Conservation (phyloP, 2,797 vertebrate genomes). For the Xenentodon cancila region DNA sequence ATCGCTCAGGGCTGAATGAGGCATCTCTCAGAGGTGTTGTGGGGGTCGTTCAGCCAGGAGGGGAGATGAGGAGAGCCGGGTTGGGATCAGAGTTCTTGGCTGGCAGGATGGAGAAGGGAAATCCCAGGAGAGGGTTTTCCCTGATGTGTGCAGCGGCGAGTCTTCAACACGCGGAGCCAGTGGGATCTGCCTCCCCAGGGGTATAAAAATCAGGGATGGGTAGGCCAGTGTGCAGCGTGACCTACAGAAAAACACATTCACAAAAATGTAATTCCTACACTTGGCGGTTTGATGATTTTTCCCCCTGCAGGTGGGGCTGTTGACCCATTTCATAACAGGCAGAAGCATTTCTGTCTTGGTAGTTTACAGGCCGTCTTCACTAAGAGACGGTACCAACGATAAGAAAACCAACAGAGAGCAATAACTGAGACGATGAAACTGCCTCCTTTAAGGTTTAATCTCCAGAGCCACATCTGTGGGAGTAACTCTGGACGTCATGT, state of each 20-base stretch:
- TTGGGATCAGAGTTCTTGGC: slow-evolving; percentile 26
- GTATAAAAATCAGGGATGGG: slow-evolving; percentile 96
- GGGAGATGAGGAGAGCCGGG: slow-evolving; percentile 12
- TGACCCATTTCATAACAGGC: slow-evolving; percentile 12
- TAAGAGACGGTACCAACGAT: slow-evolving; percentile 24
- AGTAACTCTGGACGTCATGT: neutral
- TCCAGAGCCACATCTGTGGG: no score
- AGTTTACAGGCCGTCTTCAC: slow-evolving; percentile 9
- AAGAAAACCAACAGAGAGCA: no score
- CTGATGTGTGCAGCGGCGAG: neutral
- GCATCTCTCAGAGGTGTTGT: slow-evolving; percentile 22
- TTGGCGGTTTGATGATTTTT: neutral
- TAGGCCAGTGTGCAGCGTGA: slow-evolving; percentile 95
- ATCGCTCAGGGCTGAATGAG: slow-evolving; percentile 57
- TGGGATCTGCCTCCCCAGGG: slow-evolving; percentile 79
- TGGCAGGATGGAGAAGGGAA: slow-evolving; percentile 31
- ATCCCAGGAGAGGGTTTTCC: slow-evolving; percentile 9
- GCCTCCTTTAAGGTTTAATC: slow-evolving; percentile 35
- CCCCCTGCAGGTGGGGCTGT: slow-evolving; percentile 58
- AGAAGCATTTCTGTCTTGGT: slow-evolving; percentile 6
- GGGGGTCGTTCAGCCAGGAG: slow-evolving; percentile 26
- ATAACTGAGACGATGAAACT: slow-evolving; percentile 1
- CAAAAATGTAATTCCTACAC: neutral
- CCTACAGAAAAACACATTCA: slow-evolving; percentile 74
- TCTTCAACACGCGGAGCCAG: slow-evolving; percentile 79